Evolutionary conservation across 2,113 vertebrate genomes (phyloP).

Genomic region (Silurus meridionalis): DNA sequence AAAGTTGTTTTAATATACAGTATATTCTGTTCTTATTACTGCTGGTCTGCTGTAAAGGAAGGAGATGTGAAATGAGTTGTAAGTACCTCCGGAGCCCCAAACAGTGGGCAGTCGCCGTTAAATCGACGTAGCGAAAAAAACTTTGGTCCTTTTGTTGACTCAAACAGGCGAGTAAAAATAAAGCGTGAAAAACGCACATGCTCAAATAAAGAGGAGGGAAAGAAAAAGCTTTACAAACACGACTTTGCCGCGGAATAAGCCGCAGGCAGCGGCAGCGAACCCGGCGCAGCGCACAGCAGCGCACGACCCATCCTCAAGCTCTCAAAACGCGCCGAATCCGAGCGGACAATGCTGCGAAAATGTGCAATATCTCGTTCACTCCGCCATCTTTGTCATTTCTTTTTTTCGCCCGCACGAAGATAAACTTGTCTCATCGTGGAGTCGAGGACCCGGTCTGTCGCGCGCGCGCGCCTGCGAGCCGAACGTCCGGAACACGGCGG

Average conservation of each 20-base stretch:
- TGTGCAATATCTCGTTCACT: neutral
- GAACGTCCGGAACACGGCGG: constrained; percentile 30
- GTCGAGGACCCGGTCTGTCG: neutral
- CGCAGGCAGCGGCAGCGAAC: constrained; percentile 17
- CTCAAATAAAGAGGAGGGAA: neutral
- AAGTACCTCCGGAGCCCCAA: constrained; percentile 35
- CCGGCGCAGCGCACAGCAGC: constrained; percentile 24
- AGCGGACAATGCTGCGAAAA: neutral
- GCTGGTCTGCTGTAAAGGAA: constrained; percentile 2
- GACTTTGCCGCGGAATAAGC: constrained; percentile 15
- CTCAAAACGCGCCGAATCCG: constrained; percentile 3
- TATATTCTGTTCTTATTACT: neutral
- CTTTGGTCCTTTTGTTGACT: constrained; percentile 33
- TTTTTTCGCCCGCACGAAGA: neutral
- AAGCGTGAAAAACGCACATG: constrained; percentile 31
- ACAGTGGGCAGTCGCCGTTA: neutral
- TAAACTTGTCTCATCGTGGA: constrained; percentile 23
- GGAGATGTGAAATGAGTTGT: constrained; percentile 12
- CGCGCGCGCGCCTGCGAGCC: constrained; percentile 19
- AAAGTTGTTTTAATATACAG: neutral
- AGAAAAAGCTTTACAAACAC: constrained; percentile 17
- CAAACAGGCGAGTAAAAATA: neutral
- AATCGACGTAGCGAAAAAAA: constrained; percentile 27
- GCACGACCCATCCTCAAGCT: constrained; percentile 36
- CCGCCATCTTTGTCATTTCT: constrained; percentile 6